A percentile compares a stretch with the other conserved stretches of the same genome.
These are phyloP conservation scores for Acheta domesticus DNA, from an alignment of 2,888 invertebrate species.

Conservation along the genomic window DNA sequence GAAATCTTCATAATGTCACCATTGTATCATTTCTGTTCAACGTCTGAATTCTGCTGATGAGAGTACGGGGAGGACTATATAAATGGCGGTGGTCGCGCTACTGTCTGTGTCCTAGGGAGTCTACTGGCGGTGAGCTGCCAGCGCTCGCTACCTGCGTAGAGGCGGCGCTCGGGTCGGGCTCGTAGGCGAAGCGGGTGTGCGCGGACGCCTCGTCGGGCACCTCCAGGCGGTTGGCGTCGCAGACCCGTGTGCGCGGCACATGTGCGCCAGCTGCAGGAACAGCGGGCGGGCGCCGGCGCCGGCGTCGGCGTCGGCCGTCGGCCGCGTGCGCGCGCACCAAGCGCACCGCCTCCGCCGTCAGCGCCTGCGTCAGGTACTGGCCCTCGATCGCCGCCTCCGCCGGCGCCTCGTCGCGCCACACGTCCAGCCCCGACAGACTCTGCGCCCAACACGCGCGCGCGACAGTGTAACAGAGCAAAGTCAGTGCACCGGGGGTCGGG, in stretches of 20 bases:
- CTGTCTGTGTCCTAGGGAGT: too few species aligned
- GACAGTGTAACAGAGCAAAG: too few species aligned
- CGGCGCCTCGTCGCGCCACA: slow-evolving; percentile 46
- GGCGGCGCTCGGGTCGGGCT: slow-evolving; percentile 64
- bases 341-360: slow-evolving; percentile 60
- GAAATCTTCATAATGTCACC: too few species aligned
- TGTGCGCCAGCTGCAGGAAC: slow-evolving; percentile 74
- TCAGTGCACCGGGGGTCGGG: too few species aligned
- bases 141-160: slow-evolving; percentile 62
- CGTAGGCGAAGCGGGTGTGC: slow-evolving; percentile 64
- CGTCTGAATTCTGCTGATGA: too few species aligned
- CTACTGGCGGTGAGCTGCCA: too few species aligned
- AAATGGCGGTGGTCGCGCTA: too few species aligned
- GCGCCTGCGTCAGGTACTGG: slow-evolving; percentile 67
- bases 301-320: too few species aligned
- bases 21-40: too few species aligned
- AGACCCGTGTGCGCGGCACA: slow-evolving; percentile 77
- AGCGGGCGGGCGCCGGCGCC: slow-evolving; percentile 57
- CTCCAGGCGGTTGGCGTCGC: slow-evolving; percentile 65
- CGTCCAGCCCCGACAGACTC: slow-evolving; percentile 47
- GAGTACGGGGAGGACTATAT: too few species aligned
- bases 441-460: not conserved
- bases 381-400: slow-evolving; percentile 54
- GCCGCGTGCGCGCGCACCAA: slow-evolving; percentile 53
- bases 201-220: slow-evolving; percentile 55